Base-by-base conservation (phyloP, 2,888 invertebrate species). In the Halictus ligatus region DNA sequence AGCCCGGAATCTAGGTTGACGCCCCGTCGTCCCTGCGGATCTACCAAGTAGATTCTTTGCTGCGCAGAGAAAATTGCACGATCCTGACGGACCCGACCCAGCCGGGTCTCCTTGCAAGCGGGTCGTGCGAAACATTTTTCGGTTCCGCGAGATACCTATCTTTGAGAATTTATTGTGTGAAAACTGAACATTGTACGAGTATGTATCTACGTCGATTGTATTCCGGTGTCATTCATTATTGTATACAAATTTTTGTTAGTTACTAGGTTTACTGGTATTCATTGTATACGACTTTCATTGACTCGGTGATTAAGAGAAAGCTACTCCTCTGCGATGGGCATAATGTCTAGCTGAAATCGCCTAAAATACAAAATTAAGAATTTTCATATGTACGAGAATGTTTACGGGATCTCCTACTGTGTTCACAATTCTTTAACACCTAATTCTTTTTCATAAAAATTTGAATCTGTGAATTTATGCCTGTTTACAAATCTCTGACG, bases 1-100 rank as follows among this genome's bases (percentile, higher is more conserved):
- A 80, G 74, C 84, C 50, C 80, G 76, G 76, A 86, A 89, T 89
- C 85, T 88, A 76, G 84, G 81, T 88, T 87, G 89, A 88, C 78
- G 85, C 78, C 69, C 69, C 80, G 77, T 75, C 87, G 75, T 89
- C 85, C 79, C 89, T 43, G 60, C 40, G 87, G 86, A 82, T 77
- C 79, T 29, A 75, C 80, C 50, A 69, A 80, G 80, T 77, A 80
- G 81, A 84, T 84, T 86, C 85, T 78, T 87, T 75, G 58, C 74
- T 79, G 50, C 83, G 73, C 21, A 4, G 35, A 50, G 80, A 60
- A 77, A 86, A 87, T 87, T 82, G 54, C 80, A 80, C 81, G 71
- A 8, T 48, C n/a, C 74, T 85, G 75, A 48, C 75, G 48, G 29
- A 25, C 67, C 50, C 43, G 71, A 69, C 69, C 69, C 60, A 8